A percentile compares a stretch with the other conserved stretches of the same genome.
These are phyloP conservation scores for Nomia melanderi DNA, from an alignment of 1,140 invertebrate genomes.

Conservation along the genomic window DNA sequence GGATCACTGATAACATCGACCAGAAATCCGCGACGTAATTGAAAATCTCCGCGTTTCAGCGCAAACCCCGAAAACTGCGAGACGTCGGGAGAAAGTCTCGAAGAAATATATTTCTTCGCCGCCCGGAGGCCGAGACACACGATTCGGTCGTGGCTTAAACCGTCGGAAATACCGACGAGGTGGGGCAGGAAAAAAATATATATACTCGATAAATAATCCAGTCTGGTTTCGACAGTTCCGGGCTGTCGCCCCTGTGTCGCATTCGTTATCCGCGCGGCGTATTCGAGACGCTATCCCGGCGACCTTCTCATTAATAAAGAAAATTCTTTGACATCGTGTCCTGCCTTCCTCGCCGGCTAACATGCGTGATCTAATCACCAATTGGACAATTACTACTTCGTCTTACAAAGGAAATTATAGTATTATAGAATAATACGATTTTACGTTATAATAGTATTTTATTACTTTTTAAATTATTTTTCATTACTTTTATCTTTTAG, in stretches of 20 bases:
- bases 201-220: conserved; percentile 57
- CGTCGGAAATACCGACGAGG: conserved; percentile 20
- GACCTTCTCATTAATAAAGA: conserved; percentile 55
- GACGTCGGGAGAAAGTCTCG: conserved; percentile 33
- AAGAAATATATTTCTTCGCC: conserved; percentile 40
- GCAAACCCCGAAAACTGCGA: conserved; percentile 15
- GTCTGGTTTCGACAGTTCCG: conserved; percentile 63
- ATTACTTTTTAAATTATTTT: too few relatives aligned
- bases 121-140: conserved; percentile 26
- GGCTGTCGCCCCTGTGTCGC: conserved; percentile 34
- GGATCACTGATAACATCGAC: too few relatives aligned
- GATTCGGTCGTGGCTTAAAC: conserved; percentile 50
- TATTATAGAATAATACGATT: too few relatives aligned
- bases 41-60: conserved; percentile 24
- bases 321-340: conserved; percentile 12
- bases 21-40: conserved; percentile 19
- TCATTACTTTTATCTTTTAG: too few relatives aligned
- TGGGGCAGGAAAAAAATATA: neutral
- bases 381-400: too few relatives aligned
- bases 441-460: too few relatives aligned
- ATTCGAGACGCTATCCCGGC: conserved; percentile 20
- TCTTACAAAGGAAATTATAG: too few relatives aligned
- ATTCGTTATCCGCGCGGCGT: conserved; percentile 45
- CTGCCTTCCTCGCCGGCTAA: too few relatives aligned
- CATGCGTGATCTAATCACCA: too few relatives aligned